These are phyloP conservation scores for Zoanthus sociatus DNA, from an alignment of 92 coral and sea anemone species.

Conservation along the genomic window DNA sequence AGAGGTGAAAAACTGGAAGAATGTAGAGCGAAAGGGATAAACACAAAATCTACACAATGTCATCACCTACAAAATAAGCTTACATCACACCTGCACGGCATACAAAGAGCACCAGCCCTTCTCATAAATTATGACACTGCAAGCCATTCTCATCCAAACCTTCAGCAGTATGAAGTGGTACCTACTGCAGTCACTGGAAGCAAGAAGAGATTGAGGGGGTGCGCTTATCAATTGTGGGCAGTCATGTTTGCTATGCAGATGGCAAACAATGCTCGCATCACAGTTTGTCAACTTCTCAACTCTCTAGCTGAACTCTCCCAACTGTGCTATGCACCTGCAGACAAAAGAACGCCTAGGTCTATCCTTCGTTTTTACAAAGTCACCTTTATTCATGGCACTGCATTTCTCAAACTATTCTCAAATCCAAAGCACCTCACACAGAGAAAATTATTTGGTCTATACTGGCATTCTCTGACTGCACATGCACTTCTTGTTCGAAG, in stretches of 20 bases:
- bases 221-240: not conserved
- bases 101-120: not conserved
- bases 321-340: constrained; percentile 2
- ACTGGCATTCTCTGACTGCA: not conserved
- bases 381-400: not conserved
- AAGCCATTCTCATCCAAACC: constrained; percentile 1
- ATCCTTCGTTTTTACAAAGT: not conserved
- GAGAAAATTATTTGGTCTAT: not conserved
- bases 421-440: not conserved
- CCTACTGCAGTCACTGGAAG: not conserved
- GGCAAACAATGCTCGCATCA: constrained; percentile 5
- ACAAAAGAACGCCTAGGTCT: not conserved
- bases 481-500: constrained; percentile 3
- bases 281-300: constrained; percentile 11
- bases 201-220: not conserved
- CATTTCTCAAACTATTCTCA: not conserved
- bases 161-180: not conserved
- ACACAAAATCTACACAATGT: not conserved
- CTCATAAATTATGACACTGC: not conserved
- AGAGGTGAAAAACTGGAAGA: constrained; percentile 9
- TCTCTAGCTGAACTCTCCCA: constrained; percentile 5
- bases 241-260: not conserved
- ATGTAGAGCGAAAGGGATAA: not conserved
- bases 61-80: not conserved
- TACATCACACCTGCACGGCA: not conserved